Conservation (phyloP, 2,113 vertebrate species). For the Anoplopoma fimbria region DNA sequence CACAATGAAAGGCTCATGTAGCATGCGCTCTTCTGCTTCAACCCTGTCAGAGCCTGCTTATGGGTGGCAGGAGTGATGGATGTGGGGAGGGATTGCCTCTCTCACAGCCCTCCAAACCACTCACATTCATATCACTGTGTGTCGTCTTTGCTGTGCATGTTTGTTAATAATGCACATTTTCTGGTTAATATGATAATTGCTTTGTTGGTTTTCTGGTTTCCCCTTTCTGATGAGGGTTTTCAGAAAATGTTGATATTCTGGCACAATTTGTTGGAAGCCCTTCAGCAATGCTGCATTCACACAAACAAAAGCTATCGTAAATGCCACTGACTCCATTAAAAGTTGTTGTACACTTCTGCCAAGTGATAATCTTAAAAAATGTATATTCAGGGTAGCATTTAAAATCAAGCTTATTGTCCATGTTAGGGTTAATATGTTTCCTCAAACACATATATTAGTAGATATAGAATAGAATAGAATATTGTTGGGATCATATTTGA, state of each 20-base stretch:
- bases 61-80: conserved; percentile 52
- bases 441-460: not conserved
- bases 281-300: not conserved
- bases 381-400: not conserved
- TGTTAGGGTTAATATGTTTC: not conserved
- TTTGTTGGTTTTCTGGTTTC: conserved; percentile 21
- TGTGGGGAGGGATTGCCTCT: conserved; percentile 35
- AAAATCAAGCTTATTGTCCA: not conserved
- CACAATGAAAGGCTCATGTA: conserved; percentile 35
- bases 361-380: not conserved
- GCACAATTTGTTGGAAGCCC: conserved; percentile 17
- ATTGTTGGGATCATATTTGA: not conserved
- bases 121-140: conserved; percentile 24
- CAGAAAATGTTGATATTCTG: conserved; percentile 12
- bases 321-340: not conserved
- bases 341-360: not conserved
- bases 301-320: not conserved
- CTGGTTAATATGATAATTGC: not conserved
- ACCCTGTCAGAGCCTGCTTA: conserved; percentile 37
- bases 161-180: conserved; percentile 42
- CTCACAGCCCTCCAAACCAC: conserved; percentile 26
- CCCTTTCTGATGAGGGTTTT: conserved; percentile 39
- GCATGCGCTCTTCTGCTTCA: conserved; percentile 34
- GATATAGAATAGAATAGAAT: no score
- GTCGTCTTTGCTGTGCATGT: not conserved